Base-by-base conservation (phyloP, 2,113 vertebrate species). In the Crotalus horridus region DNA sequence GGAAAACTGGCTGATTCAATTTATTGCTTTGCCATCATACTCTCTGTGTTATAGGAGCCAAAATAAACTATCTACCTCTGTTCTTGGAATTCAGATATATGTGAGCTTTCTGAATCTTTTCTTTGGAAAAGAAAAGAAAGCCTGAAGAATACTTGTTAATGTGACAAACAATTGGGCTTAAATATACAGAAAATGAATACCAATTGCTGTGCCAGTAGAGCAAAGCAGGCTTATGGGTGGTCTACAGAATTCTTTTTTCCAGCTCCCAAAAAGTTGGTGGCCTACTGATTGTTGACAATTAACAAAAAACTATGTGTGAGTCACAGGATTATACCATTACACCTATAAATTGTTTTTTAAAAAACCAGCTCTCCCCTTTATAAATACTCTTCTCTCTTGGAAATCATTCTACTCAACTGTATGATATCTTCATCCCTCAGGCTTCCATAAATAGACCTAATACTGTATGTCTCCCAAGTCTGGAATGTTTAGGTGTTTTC, bases 1-100 rank as follows among this genome's bases (percentile, higher is more conserved):
- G 96, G 95, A 95, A 95, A 95, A 48, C 55, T 96, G 89, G 4
- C 56, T 7, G 90, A 88, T 96, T 95, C 93, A 94, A 96, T 96
- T 96, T 94, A 95, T 94, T 93, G 94, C 91, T 96, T 96, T 95
- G 92, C 94, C 91, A 94, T 95, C 95, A 95, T 89, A 93, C 29
- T 89, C 48, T 90, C 39, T 91, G 55, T 88, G 94, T 94, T 95
- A 33, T 23, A 8, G 39, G 39, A 95, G 96, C 97, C 96, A 96
- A 96, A 96, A 95, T 88, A 97, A 96, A 96, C 92, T 92, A 96
- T 95, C 91, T 93, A 93, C 94, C 94, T 74, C 93, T 96, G 53
- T 74, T 91, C 90, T 95, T 94, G 55, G 93, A 96, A 95, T 48
- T 93, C 92, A 91, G 94, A 95, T 94, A 87, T 94, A 93, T 93